Evolutionary conservation across 2,797 vertebrate genomes (phyloP).

Genomic region (Allobates femoralis): DNA sequence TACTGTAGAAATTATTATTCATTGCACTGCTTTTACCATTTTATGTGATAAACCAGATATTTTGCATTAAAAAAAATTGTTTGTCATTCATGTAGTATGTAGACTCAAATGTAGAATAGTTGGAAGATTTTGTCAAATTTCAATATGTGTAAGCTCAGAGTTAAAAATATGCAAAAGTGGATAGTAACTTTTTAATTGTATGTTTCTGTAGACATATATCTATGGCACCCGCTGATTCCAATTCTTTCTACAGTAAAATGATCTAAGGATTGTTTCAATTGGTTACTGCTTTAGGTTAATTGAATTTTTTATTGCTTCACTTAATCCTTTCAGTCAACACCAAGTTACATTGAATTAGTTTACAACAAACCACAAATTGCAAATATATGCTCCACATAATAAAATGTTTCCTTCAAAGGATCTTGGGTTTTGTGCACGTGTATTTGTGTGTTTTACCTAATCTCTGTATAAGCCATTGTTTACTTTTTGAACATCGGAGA

Average conservation of each 20-base stretch:
- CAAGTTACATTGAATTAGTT: constrained; percentile 59
- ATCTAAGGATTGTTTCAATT: constrained; percentile 47
- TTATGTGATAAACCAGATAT: neutral
- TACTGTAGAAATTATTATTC: neutral
- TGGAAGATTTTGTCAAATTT: neutral
- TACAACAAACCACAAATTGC: constrained; percentile 61
- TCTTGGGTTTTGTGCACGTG: constrained; percentile 45
- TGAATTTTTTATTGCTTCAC: constrained; percentile 61
- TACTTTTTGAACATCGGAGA: constrained; percentile 30
- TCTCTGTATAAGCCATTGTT: constrained; percentile 48
- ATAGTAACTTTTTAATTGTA: neutral
- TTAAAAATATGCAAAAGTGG: neutral
- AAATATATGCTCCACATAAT: constrained; percentile 61
- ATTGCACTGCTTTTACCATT: neutral
- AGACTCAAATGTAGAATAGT: too few relatives aligned
- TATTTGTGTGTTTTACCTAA: neutral
- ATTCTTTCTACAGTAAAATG: constrained; percentile 22
- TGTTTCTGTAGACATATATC: neutral
- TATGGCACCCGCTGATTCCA: neutral
- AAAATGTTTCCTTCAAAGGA: constrained; percentile 41
- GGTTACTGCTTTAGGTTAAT: constrained; percentile 55
- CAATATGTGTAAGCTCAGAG: neutral
- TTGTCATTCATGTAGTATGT: neutral
- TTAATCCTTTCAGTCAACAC: constrained; percentile 63
- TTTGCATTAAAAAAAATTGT: neutral